phyloP scores from a whole-genome alignment of 2,113 vertebrate genomes.

The Dicrurus megarhynchus region DNA sequence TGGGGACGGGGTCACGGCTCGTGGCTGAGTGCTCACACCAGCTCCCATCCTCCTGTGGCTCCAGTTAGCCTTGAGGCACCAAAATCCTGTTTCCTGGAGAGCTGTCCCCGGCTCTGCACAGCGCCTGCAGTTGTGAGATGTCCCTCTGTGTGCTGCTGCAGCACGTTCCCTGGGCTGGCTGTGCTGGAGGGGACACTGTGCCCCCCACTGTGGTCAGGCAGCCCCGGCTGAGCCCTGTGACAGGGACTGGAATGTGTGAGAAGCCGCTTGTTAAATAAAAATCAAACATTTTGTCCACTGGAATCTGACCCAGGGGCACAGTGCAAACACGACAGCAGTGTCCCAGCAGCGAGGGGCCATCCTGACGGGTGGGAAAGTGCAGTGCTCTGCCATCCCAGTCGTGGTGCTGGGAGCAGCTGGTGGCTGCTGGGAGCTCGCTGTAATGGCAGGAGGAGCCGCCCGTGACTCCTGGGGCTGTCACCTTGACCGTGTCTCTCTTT shows the following conservation, averaged over 20 bases:
- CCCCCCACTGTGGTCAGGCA: neutral
- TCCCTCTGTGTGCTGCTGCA: neutral
- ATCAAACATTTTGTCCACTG: neutral
- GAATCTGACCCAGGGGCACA: neutral
- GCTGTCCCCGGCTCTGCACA: neutral
- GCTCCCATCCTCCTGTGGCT: neutral
- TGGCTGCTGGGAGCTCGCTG: neutral
- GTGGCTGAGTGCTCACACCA: neutral
- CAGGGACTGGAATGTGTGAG: neutral
- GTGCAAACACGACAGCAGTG: accelerated
- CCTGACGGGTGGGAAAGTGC: neutral
- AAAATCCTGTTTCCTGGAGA: neutral
- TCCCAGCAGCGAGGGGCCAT: neutral
- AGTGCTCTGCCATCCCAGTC: neutral
- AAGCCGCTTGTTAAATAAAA: neutral
- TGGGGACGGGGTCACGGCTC: neutral
- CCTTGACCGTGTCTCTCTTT: neutral
- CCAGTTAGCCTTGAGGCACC: neutral
- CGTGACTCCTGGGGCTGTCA: neutral
- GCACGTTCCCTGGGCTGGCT: neutral
- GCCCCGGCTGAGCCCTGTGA: accelerated
- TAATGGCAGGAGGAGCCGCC: accelerated
- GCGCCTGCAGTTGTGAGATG: neutral
- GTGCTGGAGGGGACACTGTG: neutral
- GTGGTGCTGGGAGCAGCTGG: neutral